Percentiles rank a stretch among this genome's conserved stretches.
Evolutionary conservation across 1,140 invertebrate genomes (phyloP).

Genomic region (Macrostomum lignano): DNA sequence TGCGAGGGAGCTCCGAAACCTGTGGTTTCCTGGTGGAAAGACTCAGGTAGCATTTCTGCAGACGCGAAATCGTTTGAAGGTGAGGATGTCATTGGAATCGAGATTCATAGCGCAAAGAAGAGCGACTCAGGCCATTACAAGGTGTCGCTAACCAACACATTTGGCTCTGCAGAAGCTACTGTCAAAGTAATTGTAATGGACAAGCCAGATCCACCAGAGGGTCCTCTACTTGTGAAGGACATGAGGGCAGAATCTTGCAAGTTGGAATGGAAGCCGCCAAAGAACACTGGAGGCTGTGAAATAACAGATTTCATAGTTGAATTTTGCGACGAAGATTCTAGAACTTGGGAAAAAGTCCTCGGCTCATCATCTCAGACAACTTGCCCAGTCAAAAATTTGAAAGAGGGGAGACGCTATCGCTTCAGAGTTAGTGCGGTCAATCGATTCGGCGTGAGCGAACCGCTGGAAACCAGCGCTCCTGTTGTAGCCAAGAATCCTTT

Average conservation of each 20-base stretch:
- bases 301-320: slow-evolving; percentile 67
- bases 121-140: slow-evolving; percentile 71
- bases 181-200: slow-evolving; percentile 71
- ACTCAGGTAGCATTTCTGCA: slow-evolving; percentile 32
- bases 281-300: slow-evolving; percentile 72
- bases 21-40: slow-evolving; percentile 58
- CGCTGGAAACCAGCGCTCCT: slow-evolving; percentile 56
- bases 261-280: slow-evolving; percentile 64
- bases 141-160: slow-evolving; percentile 54
- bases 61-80: slow-evolving; percentile 4
- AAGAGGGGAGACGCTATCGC: slow-evolving; percentile 68
- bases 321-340: slow-evolving; percentile 51
- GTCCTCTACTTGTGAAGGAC: slow-evolving; percentile 52
- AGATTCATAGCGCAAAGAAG: slow-evolving; percentile 45
- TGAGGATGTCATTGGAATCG: slow-evolving; percentile 1
- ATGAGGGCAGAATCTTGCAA: slow-evolving; percentile 60
- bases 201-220: slow-evolving; percentile 55
- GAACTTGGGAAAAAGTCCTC: slow-evolving; percentile 58
- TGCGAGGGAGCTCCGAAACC: slow-evolving; percentile 72
- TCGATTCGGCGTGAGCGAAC: slow-evolving; percentile 72
- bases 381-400: slow-evolving; percentile 62
- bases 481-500: slow-evolving; percentile 61
- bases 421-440: slow-evolving; percentile 88
- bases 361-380: slow-evolving; percentile 54
- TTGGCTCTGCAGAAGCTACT: slow-evolving; percentile 63